Base-by-base conservation (phyloP, 2,797 vertebrate species). In the Leptoclinus maculatus region DNA sequence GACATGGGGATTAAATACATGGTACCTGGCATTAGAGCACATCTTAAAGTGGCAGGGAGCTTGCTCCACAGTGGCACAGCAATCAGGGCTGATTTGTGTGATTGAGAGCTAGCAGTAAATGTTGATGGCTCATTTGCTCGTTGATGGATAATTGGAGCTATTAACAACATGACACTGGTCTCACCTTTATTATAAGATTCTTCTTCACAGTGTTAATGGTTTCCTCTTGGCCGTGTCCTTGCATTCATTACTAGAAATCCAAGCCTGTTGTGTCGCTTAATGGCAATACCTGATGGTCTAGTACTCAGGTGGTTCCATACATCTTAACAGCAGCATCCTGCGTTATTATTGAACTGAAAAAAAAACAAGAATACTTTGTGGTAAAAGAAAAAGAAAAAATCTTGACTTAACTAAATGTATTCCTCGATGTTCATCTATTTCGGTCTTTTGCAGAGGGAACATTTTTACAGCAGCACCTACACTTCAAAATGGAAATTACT, bases 91-190 rank as follows among this genome's bases (percentile, higher is more conserved):
- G 86, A 88, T 92, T 89, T 88, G 87, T 87, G 89, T 86, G 89
- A 92, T 87, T 84, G 85, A 92, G 88, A 84, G 81, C 79, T 76
- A 63, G 89, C 85, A 72, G 81, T 90, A 84, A 91, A 90, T 71
- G 82, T 66, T 87, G 88, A 91, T 83, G 89, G 91, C 86, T 92
- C 87, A 91, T 93, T 92, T 90, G 79, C 87, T 66, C 66, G 75
- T 82, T 91, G 90, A 92, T 87, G 86, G 88, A 89, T 93, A 90
- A 90, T 94, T 92, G 91, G 82, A 60, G 89, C 90, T 71, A 89
- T 92, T 92, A 94, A 91, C 88, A 88, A 89, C 88, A 83, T 72
- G 83, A 88, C 91, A 86, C 85, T 58, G 84, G 78, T 49, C 86
- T 90, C 90, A 93, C 92, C 93, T 93, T 91, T 91, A 79, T 86